These are phyloP conservation scores for Tethea ocularis DNA, from an alignment of 2,888 invertebrate species.

Conservation along the genomic window DNA sequence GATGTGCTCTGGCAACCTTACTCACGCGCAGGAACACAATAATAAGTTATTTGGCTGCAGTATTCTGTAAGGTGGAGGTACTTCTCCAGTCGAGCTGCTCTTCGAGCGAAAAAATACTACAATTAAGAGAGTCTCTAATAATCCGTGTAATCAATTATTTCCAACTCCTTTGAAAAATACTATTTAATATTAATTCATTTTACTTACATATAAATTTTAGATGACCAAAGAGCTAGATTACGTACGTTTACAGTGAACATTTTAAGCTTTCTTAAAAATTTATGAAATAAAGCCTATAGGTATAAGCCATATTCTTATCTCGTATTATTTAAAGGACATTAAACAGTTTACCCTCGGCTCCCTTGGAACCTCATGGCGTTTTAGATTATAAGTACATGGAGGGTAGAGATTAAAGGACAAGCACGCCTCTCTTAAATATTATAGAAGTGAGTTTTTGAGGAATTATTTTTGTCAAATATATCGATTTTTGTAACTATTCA, in stretches of 20 bases:
- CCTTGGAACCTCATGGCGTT: slow-evolving; percentile 34
- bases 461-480: neutral
- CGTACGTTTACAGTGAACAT: neutral
- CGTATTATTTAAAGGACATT: slow-evolving; percentile 49
- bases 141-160: no score
- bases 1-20: no score
- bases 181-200: no score
- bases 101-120: no score
- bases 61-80: no score
- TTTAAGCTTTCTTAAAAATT: neutral
- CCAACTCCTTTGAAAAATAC: no score
- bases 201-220: no score
- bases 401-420: slow-evolving; percentile 59
- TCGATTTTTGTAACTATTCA: neutral
- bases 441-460: slow-evolving; percentile 12
- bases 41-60: no score
- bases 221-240: neutral
- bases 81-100: no score
- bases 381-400: slow-evolving; percentile 49
- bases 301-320: slow-evolving; percentile 46
- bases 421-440: slow-evolving; percentile 38
- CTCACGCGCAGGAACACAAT: no score
- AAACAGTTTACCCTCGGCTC: slow-evolving; percentile 41
- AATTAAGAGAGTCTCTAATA: no score
- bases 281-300: slow-evolving; percentile 33